phyloP scores from a whole-genome alignment of 2,113 vertebrate species.

The Ochotona curzoniae region DNA sequence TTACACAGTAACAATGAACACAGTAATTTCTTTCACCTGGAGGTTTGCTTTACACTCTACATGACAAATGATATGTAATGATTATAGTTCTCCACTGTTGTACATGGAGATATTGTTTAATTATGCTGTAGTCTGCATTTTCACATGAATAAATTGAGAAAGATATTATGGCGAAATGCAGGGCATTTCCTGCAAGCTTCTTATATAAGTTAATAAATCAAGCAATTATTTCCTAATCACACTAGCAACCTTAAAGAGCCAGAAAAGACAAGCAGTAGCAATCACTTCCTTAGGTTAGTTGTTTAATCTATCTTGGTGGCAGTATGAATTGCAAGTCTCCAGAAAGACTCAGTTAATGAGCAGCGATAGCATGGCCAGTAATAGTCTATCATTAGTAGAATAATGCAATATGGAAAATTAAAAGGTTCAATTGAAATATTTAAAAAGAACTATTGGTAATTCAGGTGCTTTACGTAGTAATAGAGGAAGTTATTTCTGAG shows the following conservation, averaged over 20 bases:
- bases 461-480: not conserved
- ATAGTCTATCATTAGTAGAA: not conserved
- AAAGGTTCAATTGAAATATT: not conserved
- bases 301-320: conserved; percentile 62
- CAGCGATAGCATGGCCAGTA: not conserved
- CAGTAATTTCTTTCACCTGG: conserved; percentile 8
- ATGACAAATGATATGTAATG: conserved; percentile 52
- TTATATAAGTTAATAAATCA: conserved; percentile 78
- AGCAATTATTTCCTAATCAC: conserved; percentile 77
- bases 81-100: conserved; percentile 17
- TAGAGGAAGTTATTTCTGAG: not conserved
- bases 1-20: conserved; percentile 31
- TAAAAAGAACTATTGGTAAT: conserved; percentile 6
- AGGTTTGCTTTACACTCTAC: conserved; percentile 12
- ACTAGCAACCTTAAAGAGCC: conserved; percentile 33
- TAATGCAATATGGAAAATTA: not conserved
- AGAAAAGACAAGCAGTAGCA: conserved; percentile 55
- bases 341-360: not conserved
- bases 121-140: conserved; percentile 43
- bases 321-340: conserved; percentile 12
- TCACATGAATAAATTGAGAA: conserved; percentile 53
- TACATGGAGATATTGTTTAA: conserved; percentile 49
- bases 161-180: conserved; percentile 46
- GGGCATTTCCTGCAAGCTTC: conserved; percentile 50
- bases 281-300: not conserved